phyloP scores from a whole-genome alignment of 1,140 invertebrate genomes.

The Brachionus manjavacas region DNA sequence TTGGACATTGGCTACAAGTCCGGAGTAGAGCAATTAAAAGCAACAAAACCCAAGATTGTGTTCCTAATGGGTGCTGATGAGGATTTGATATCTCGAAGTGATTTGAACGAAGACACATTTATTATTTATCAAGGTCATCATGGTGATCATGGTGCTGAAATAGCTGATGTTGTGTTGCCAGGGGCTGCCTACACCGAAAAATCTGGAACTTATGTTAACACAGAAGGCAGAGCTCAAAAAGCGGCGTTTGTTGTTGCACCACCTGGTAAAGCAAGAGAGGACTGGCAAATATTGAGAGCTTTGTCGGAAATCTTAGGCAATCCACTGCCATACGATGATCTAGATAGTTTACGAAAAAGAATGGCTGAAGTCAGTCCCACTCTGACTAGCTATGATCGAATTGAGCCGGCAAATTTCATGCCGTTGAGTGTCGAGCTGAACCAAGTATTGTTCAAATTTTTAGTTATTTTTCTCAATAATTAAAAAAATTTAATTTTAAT shows the following conservation, averaged over 20 bases:
- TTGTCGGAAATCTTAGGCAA: slow-evolving; percentile 72
- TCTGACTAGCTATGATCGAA: slow-evolving; percentile 73
- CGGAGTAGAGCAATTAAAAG: slow-evolving; percentile 67
- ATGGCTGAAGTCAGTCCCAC: slow-evolving; percentile 81
- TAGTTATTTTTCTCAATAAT: background rate
- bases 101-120: slow-evolving; percentile 71
- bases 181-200: slow-evolving; percentile 98
- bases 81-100: slow-evolving; percentile 68
- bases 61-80: slow-evolving; percentile 90
- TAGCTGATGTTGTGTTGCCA: slow-evolving; percentile 87
- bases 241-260: slow-evolving; percentile 82
- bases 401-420: slow-evolving; percentile 73
- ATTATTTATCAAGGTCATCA: slow-evolving; percentile 87
- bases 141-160: slow-evolving; percentile 83
- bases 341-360: slow-evolving; percentile 75
- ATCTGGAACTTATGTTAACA: slow-evolving; percentile 91
- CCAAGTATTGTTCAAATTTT: background rate
- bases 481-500: background rate
- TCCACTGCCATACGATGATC: slow-evolving; percentile 79
- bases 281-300: slow-evolving; percentile 95
- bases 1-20: slow-evolving; percentile 64
- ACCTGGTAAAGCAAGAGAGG: slow-evolving; percentile 84
- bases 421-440: background rate
- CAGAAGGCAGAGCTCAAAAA: slow-evolving; percentile 91
- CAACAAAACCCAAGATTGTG: slow-evolving; percentile 71